These are phyloP conservation scores for Phenganax subtilis DNA, from an alignment of 92 coral and sea anemone genomes.

Conservation along the genomic window DNA sequence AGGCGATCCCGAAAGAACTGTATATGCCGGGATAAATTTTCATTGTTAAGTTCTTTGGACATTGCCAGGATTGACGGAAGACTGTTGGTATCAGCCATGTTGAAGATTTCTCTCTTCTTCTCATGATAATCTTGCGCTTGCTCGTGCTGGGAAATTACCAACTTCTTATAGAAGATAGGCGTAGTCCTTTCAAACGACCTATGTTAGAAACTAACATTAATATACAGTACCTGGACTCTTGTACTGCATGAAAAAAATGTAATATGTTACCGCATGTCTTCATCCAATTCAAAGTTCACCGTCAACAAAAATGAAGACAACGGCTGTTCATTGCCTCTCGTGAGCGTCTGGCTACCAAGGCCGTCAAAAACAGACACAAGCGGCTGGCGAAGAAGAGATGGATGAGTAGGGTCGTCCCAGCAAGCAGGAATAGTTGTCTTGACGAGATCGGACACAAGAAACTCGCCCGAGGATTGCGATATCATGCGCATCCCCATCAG, in stretches of 20 bases:
- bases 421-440: conserved; percentile 7
- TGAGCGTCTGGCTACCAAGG: neutral
- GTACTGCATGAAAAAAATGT: neutral
- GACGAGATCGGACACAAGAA: neutral
- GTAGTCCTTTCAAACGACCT: conserved; percentile 2
- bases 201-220: neutral
- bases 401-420: conserved; percentile 34
- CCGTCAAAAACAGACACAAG: conserved; percentile 5
- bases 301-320: neutral
- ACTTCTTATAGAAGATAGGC: neutral
- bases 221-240: neutral
- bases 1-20: conserved; percentile 26
- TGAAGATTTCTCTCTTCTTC: neutral
- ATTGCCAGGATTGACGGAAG: conserved; percentile 5
- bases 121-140: neutral
- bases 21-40: neutral
- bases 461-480: conserved; percentile 18
- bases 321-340: conserved; percentile 4
- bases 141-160: neutral
- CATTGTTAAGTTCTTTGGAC: neutral
- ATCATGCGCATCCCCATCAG: conserved; percentile 23
- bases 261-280: neutral
- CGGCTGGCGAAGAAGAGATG: conserved; percentile 9
- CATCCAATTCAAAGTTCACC: neutral
- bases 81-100: neutral